Evolutionary conservation across 2,888 invertebrate species (phyloP), one percentile per base, ranked within the genome.

Genomic region (Flexamia atlantica): DNA sequence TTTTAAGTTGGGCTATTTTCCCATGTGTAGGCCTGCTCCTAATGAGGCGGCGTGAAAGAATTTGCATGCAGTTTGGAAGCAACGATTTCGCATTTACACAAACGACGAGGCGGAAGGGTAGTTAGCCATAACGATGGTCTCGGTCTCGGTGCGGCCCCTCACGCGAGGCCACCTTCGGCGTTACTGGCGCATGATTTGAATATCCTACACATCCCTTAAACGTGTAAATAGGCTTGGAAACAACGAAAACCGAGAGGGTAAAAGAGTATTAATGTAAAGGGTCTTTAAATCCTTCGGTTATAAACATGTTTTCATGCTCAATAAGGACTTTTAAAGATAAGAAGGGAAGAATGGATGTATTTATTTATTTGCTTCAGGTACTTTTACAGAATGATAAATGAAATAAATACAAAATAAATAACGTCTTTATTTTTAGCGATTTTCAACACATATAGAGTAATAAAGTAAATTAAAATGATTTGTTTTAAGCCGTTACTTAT

Each of bases 31-130:
- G 5, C 4, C 46, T 17, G 14, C 14, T 46, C 12, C 17, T 12
- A 46, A 9, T 46, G 12, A 46, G 12, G 46, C 14, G 46, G 46
- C 14, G 3, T 46, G 46, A 12, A 17, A 46, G 17, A 46, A 46
- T 46, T 46, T 46, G 17, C 14, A 46, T 46, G 7, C 14, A 46
- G 12, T 3, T 10, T 9, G 12, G 20, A 7, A 53, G 53, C 53
- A 53, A 53, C 23, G 53, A 53, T 23, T 53, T 53, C 53, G 53
- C 53, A 53, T 53, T 53, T n/a, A 53, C 20, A n/a, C 53, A 53
- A 53, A 53, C 53, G 20, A 53, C 53, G 20, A 46, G 46, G 46
- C 17, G 46, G 46, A 46, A 46, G 46, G 20, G 64, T 64, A 64
- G 64, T 64, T 64, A 64, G 64, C 64, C 2, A 30, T 64, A 28